Evolutionary conservation across 1,140 invertebrate genomes (phyloP).

Genomic region (Tachypleus tridentatus): DNA sequence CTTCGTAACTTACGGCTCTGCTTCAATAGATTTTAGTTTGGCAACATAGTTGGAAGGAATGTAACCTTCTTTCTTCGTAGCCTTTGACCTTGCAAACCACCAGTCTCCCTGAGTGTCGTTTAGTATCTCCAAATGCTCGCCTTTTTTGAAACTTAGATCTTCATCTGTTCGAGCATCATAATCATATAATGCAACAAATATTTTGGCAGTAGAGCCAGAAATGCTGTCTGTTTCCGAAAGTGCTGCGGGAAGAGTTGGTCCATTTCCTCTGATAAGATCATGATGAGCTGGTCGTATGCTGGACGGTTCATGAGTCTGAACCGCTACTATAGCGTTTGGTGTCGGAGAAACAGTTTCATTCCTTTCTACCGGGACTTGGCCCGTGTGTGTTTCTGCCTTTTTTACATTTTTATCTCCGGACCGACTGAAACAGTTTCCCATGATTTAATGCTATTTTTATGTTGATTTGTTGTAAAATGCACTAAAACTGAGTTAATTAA

Average conservation of each 20-base stretch:
- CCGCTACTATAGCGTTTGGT: conserved; percentile 12
- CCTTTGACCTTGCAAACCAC: conserved; percentile 95
- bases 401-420: conserved; percentile 14
- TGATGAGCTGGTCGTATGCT: conserved; percentile 10
- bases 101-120: conserved; percentile 99
- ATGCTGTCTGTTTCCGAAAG: conserved; percentile 11
- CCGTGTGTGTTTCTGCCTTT: conserved; percentile 9
- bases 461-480: too few species aligned
- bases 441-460: neutral
- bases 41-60: conserved; percentile 99
- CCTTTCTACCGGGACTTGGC: conserved; percentile 6
- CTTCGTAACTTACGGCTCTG: conserved; percentile 83
- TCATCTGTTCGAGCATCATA: conserved; percentile 98
- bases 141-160: conserved; percentile 96
- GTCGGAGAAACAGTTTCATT: conserved; percentile 15
- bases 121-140: conserved; percentile 94
- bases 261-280: conserved; percentile 10
- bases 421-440: conserved; percentile 20
- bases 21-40: conserved; percentile 96
- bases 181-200: conserved; percentile 96
- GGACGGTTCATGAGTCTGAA: conserved; percentile 17
- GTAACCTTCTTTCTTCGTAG: conserved; percentile 91
- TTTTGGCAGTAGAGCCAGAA: conserved; percentile 32
- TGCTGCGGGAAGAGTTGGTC: conserved; percentile 14
- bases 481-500: too few species aligned